These are phyloP conservation scores for Leptura quadrifasciata DNA, from an alignment of 2,888 invertebrate genomes.

Conservation along the genomic window DNA sequence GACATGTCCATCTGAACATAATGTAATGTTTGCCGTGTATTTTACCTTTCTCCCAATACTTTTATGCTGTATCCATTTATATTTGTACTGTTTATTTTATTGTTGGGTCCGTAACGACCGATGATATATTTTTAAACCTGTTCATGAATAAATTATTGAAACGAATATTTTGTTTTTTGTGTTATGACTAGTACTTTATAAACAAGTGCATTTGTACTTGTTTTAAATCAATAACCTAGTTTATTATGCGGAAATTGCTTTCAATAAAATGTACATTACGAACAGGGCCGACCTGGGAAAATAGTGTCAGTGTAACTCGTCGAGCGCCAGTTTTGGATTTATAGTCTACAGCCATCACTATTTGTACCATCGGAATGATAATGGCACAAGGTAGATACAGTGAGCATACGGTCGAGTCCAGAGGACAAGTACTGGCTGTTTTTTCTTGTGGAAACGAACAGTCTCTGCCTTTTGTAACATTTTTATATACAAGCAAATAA, in stretches of 20 bases:
- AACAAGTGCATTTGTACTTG: neutral
- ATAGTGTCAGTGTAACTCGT: too few relatives aligned
- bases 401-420: too few relatives aligned
- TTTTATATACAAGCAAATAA: too few relatives aligned
- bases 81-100: neutral
- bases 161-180: neutral
- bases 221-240: neutral
- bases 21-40: neutral
- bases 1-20: neutral
- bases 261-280: neutral
- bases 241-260: neutral
- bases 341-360: too few relatives aligned
- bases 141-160: neutral
- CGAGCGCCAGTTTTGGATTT: too few relatives aligned
- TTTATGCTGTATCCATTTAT: neutral
- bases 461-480: too few relatives aligned
- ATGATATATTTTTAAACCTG: neutral
- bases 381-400: too few relatives aligned
- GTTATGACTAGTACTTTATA: neutral
- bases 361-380: too few relatives aligned
- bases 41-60: conserved; percentile 7
- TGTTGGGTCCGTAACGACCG: neutral
- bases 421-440: too few relatives aligned
- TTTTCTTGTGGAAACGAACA: too few relatives aligned
- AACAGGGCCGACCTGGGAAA: neutral